Base-by-base conservation (phyloP, 2,797 vertebrate genomes). In the Rhodeus uyekii region DNA sequence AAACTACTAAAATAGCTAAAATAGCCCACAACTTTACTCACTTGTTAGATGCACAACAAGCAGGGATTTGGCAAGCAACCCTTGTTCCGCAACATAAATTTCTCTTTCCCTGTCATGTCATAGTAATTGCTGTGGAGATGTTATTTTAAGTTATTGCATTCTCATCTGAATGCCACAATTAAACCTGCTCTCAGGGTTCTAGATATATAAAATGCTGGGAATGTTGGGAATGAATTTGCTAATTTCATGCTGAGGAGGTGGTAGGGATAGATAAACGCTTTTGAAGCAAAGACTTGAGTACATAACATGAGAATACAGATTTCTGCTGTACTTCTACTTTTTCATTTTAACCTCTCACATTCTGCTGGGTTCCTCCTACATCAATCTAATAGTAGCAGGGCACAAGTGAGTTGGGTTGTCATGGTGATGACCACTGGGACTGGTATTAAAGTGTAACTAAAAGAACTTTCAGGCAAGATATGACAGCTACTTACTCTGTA, bases 141-240 rank as follows among this genome's bases (percentile, higher is more conserved):
- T 83, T 85, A 89, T 87, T 91, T 90, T 87, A 86, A 90, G 89
- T 75, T 42, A 36, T 76, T 80, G 67, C 83, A 72, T 88, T 88
- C 88, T 93, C 89, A 93, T 92, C 89, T 90, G 87, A 88, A 61
- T 84, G 0, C 73, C 87, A 86, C 90, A 91, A 94, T 93, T 92
- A 91, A 91, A 85, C 53, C 64, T 85, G 71, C 83, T 89, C 90
- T 88, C n/a, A 42, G 81, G 88, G 81, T 88, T 83, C 60, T 27
- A 50, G 65, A 81, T 58, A 75, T 53, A 16, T 4, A 71, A 72
- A 78, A 39, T n/a, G n/a, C n/a, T n/a, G n/a, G n/a, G n/a, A n/a
- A 84, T 81, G 61, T 64, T 46, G 84, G 85, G 88, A 89, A 89
- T 89, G 86, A 90, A 91, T 85, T 88, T 78, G 50, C 86, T 86